phyloP scores from a whole-genome alignment of 2,888 invertebrate species.

The Oxytorus armatus region DNA sequence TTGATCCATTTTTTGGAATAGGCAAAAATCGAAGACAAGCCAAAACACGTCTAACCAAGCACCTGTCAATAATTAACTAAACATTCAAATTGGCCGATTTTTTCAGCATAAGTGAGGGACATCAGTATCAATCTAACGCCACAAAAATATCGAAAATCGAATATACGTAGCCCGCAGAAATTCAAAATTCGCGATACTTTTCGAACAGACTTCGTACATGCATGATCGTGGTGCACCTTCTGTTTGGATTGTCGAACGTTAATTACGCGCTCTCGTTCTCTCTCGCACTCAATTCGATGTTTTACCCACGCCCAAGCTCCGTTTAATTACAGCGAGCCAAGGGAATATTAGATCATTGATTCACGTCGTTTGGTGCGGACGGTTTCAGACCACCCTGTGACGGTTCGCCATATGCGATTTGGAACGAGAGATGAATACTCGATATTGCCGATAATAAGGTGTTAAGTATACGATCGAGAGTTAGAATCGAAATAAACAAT shows the following conservation, averaged over 20 bases:
- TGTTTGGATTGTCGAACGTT: conserved; percentile 40
- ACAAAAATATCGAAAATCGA: too few species aligned
- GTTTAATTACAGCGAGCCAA: conserved; percentile 55
- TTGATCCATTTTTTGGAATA: too few species aligned
- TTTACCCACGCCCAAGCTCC: conserved; percentile 26
- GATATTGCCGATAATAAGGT: not conserved
- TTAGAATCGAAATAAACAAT: not conserved
- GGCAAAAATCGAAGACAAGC: too few species aligned
- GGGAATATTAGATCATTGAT: conserved; percentile 39
- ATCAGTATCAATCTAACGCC: too few species aligned
- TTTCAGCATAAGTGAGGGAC: too few species aligned
- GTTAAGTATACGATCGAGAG: not conserved
- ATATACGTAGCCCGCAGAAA: too few species aligned
- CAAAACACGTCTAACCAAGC: too few species aligned
- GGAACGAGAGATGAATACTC: not conserved
- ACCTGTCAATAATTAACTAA: too few species aligned
- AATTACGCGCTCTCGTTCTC: conserved; percentile 40
- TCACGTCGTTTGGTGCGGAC: conserved; percentile 12
- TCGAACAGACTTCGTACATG: too few species aligned
- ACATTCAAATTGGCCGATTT: too few species aligned
- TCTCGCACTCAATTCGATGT: conserved; percentile 13
- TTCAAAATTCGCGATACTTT: too few species aligned
- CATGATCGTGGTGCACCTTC: conserved; percentile 21
- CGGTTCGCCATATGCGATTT: not conserved
- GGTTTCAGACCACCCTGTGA: conserved; percentile 7